Evolutionary conservation across 2,888 invertebrate genomes (phyloP).

Genomic region (Drosophila gaucha): DNA sequence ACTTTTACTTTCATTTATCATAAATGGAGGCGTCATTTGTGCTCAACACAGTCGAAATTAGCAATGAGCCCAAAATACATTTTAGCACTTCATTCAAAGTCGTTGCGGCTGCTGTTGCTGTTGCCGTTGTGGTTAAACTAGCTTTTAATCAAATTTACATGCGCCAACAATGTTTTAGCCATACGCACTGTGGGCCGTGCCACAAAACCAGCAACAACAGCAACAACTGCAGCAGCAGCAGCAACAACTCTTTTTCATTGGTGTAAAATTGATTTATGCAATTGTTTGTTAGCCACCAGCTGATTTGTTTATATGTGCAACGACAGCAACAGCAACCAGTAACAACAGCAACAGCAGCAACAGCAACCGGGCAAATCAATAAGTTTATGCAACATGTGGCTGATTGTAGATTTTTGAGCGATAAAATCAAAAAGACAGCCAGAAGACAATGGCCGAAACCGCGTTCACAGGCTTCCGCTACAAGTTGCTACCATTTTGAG

Average conservation of each 20-base stretch:
- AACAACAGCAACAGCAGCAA: slow-evolving; percentile 38
- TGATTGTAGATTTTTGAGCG: slow-evolving; percentile 63
- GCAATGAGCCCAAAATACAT: slow-evolving; percentile 44
- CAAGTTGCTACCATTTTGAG: slow-evolving; percentile 56
- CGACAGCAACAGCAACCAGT: slow-evolving; percentile 46
- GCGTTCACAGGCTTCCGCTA: slow-evolving; percentile 61
- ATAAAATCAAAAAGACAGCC: slow-evolving; percentile 66
- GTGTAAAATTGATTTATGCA: slow-evolving; percentile 79
- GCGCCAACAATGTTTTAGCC: slow-evolving; percentile 54
- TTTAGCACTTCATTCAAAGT: slow-evolving; percentile 69
- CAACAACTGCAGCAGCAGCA: slow-evolving; percentile 5
- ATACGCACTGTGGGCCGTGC: slow-evolving; percentile 72
- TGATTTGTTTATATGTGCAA: slow-evolving; percentile 75
- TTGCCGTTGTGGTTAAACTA: slow-evolving; percentile 59
- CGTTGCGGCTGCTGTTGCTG: slow-evolving; percentile 21
- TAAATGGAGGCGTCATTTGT: slow-evolving; percentile 71
- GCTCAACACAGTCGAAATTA: slow-evolving; percentile 64
- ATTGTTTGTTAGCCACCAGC: slow-evolving; percentile 74
- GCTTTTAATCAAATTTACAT: slow-evolving; percentile 78
- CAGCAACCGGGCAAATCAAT: slow-evolving; percentile 62
- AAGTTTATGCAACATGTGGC: slow-evolving; percentile 72
- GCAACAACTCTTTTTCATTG: slow-evolving; percentile 26
- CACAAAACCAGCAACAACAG: slow-evolving; percentile 3
- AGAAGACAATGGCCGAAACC: slow-evolving; percentile 60
- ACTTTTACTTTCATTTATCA: slow-evolving; percentile 80